Base-by-base conservation (phyloP, 1,140 invertebrate species). In the Maconellicoccus hirsutus region DNA sequence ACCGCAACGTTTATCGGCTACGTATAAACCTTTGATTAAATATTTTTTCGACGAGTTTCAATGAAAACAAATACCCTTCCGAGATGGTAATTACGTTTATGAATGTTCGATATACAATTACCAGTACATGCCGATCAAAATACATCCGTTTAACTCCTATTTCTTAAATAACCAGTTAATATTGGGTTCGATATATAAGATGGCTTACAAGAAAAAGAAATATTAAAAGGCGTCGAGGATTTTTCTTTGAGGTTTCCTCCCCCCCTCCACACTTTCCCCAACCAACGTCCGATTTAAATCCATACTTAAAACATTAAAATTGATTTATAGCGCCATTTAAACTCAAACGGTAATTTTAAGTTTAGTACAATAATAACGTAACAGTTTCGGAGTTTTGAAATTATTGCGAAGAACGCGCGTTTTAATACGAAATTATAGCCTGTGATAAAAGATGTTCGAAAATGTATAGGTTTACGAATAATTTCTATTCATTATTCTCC, bases 401-500 rank as follows among this genome's bases (percentile, higher is more conserved):
- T 52, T 52, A 52, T 52, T 52, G 42, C 42, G 42, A 52, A 52
- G 29, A 33, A 33, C 29, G 29, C 42, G 42, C 42, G 42, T 52
- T 52, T 52, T 52, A 52, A 52, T 52, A 52, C 42, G 42, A 52
- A 52, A 52, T 52, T 52, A 52, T 52, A 52, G 42, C 42, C n/a
- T 52, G 42, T 52, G 42, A 52, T 52, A 52, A 52, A 52, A 52
- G 42, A 52, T 52, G 42, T 19, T 52, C 42, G 42, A 52, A 52
- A 52, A 52, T 52, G 42, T 52, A 52, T 52, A 52, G 42, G 42
- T 52, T 52, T 52, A 52, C 42, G 42, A 52, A 52, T 52, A 52
- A 52, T 52, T 52, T 52, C 42, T 52, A 52, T 52, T 52, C 42
- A 52, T 52, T 52, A 52, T 52, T 52, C n/a, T n/a, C n/a, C 42